Evolutionary conservation across 2,113 vertebrate species (phyloP).

Genomic region (Rhodinocichla rosea): DNA sequence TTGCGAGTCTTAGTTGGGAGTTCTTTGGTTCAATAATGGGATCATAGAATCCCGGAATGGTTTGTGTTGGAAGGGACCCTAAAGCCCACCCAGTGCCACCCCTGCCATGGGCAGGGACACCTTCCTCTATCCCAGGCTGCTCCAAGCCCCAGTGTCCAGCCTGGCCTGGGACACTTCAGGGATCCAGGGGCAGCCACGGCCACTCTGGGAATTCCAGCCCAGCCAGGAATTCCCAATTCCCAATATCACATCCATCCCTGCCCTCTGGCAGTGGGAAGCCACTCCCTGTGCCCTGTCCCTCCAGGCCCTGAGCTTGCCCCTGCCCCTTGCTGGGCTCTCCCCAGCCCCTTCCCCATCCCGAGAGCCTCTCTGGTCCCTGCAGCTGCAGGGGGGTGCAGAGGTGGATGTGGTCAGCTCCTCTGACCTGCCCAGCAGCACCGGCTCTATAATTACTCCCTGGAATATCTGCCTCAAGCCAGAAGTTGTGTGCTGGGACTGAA

Average conservation of each 20-base stretch:
- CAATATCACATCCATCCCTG: fast-evolving
- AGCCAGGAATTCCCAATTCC: background rate
- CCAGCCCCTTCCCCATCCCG: background rate
- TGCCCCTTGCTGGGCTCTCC: background rate
- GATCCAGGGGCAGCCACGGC: background rate
- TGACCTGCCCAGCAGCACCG: background rate
- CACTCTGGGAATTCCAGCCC: too few relatives aligned
- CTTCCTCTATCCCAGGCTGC: fast-evolving
- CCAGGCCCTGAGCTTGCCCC: background rate
- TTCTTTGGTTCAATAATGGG: background rate
- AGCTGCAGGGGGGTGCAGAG: background rate
- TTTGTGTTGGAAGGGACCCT: background rate
- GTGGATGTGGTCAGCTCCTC: background rate
- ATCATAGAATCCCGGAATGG: background rate
- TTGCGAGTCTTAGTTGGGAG: fast-evolving
- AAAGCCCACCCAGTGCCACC: fast-evolving
- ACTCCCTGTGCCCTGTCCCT: background rate
- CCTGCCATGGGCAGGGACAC: background rate
- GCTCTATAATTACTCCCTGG: background rate
- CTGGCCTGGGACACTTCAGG: background rate
- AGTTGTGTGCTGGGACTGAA: background rate
- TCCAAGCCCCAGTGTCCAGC: background rate
- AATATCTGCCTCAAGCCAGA: background rate
- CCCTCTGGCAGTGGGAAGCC: background rate
- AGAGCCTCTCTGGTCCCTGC: background rate